Base-by-base conservation (phyloP, 2,797 vertebrate genomes). In the Lindbergichthys nudifrons region DNA sequence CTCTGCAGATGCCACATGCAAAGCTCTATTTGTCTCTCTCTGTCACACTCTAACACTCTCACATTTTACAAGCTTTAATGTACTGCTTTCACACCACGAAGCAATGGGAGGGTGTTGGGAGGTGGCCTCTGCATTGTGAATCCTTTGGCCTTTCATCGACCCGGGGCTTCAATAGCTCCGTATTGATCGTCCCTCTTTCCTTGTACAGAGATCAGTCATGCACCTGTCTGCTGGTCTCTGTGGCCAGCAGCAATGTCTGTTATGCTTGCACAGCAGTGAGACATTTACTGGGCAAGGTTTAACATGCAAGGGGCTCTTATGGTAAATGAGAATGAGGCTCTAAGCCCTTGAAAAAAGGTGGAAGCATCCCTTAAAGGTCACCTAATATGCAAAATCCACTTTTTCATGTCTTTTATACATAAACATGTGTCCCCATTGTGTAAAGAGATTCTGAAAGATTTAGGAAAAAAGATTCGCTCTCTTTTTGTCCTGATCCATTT, bases 131-230 rank as follows among this genome's bases (percentile, higher is more conserved):
- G 74, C 77, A 74, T 80, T 86, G 84, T 84, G 83, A 84, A 82
- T 86, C 72, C 84, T 85, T 76, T 88, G 88, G 85, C 82, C 80
- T 87, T 59, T 88, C 53, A 90, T 90, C 5, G 81, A 92, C 82
- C 75, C 47, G 2, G 45, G 70, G 73, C 74, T 87, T 85, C 82
- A 87, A 83, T 82, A 76, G 83, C 82, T 78, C 56, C 5, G 14
- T 73, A 92, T 93, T 61, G 90, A 93, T 90, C 42, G 67, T 41
- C 77, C 63, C 71, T 88, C 79, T 89, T 60, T 80, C 75, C 84
- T 68, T 75, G 75, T 75, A 46, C 69, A 79, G 71, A 84, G 83
- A 91, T 90, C 87, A 85, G 80, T 92, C 79, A 87, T 73, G 77
- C 51, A 80, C 77, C 75, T 76, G 81, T 83, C 83, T 57, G 56